Evolutionary conservation across 2,888 invertebrate species (phyloP), one percentile per base, ranked within the genome.

Genomic region (Platerodrilus igneus): DNA sequence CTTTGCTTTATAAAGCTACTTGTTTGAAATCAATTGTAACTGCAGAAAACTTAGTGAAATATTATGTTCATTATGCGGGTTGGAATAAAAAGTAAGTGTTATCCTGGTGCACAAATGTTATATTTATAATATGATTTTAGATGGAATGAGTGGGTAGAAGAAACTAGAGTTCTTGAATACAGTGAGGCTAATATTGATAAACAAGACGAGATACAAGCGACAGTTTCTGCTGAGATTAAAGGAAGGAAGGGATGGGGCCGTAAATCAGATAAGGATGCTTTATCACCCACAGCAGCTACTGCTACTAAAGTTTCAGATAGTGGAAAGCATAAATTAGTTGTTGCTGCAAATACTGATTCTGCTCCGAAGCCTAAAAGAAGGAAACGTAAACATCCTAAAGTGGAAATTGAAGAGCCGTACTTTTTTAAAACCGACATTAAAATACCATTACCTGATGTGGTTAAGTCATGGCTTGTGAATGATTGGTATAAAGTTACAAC

Each of bases 1-100:
- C 94, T 2, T 74, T 95, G 16, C 86, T 96, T 52, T 96, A 96
- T 66, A 95, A 96, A 74, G 95, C 94, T 20, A 96, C 95, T 79
- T 92, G 93, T 62, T 75, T 95, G 15, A 91, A 90, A 70, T 79
- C 81, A 50, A 79, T 82, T 35, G 73, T 86, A 48, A 80, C 82
- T 2, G 90, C 89, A 66, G 91, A 92, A 54, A 91, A 91, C 67
- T 83, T 84, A 67, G 77, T 89, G 4, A 83, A 88, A 61, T 95
- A 95, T 70, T 83, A 90, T 43, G 92, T 96, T 50, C 96, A 96
- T 68, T 96, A 96, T 67, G 92, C 92, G 51, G 95, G 95, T 2
- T 96, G 96, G 96, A 96, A 93, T 64, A 96, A 95, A 74, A 95
- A 91, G 92, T 94, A 75, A 72, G 77, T 68, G 36, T 35, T 22